A percentile compares a stretch with the other conserved stretches of the same genome.
These are phyloP conservation scores for Drosophila kanekoi DNA, from an alignment of 2,888 invertebrate genomes.

Conservation along the genomic window DNA sequence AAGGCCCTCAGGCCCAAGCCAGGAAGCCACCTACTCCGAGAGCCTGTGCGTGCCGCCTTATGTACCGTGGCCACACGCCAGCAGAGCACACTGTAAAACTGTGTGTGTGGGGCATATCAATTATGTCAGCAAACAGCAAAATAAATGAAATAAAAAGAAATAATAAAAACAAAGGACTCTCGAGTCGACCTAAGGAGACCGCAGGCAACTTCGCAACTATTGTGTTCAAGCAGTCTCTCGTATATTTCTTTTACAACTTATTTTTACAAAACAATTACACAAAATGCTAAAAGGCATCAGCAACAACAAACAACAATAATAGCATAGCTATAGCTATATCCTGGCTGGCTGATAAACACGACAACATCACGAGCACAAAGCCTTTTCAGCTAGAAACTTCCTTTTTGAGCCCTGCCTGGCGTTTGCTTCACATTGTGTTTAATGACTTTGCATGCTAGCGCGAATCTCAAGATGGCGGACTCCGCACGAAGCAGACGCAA, in stretches of 20 bases:
- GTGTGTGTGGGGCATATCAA: conserved; percentile 65
- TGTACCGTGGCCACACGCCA: conserved; percentile 38
- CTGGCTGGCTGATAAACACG: conserved; percentile 72
- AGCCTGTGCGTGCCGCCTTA: conserved; percentile 46
- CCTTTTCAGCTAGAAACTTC: conserved; percentile 38
- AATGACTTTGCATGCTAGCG: conserved; percentile 72
- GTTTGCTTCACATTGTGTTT: conserved; percentile 63
- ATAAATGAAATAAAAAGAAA: conserved; percentile 15
- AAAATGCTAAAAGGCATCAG: conserved; percentile 71
- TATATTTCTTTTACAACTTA: conserved; percentile 62
- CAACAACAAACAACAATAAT: conserved; percentile 22
- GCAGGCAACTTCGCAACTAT: conserved; percentile 23
- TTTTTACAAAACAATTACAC: conserved; percentile 76
- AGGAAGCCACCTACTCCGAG: conserved; percentile 32
- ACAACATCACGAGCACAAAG: conserved; percentile 68
- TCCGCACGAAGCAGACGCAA: background rate
- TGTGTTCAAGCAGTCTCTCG: conserved; percentile 17
- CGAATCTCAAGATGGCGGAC: conserved; percentile 39
- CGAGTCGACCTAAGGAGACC: conserved; percentile 10
- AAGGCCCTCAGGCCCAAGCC: conserved; percentile 3
- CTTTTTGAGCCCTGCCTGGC: conserved; percentile 59
- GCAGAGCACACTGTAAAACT: conserved; percentile 41
- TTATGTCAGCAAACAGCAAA: conserved; percentile 66
- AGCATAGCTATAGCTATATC: conserved; percentile 42
- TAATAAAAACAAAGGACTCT: conserved; percentile 26